Percentiles rank a stretch among this genome's conserved stretches.
Evolutionary conservation across 1,140 invertebrate genomes (phyloP).

Genomic region (Olivierus martensii): DNA sequence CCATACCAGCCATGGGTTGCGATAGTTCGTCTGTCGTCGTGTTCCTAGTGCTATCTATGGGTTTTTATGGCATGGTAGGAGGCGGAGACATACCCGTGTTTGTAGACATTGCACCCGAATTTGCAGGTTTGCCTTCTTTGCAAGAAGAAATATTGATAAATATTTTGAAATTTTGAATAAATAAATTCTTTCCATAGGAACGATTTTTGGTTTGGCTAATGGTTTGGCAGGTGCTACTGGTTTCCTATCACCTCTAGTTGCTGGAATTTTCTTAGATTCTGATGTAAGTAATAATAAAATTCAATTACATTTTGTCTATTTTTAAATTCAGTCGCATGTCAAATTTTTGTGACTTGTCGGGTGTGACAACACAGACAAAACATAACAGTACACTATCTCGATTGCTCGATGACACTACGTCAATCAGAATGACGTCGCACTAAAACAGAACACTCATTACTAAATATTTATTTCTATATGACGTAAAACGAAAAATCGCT

Average conservation of each 20-base stretch:
- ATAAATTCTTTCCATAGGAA: too few relatives aligned
- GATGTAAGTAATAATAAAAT: conserved; percentile 6
- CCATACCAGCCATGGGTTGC: conserved; percentile 19
- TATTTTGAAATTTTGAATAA: too few relatives aligned
- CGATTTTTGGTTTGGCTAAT: conserved; percentile 30
- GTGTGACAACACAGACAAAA: background rate
- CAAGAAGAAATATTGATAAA: too few relatives aligned
- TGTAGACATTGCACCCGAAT: conserved; percentile 63
- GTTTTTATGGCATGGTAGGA: conserved; percentile 16
- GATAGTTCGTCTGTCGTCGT: conserved; percentile 14
- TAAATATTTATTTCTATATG: too few relatives aligned
- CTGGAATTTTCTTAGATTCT: conserved; percentile 13
- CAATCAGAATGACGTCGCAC: too few relatives aligned
- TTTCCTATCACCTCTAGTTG: conserved; percentile 11
- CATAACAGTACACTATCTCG: background rate
- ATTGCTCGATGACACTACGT: too few relatives aligned
- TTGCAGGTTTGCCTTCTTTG: conserved; percentile 46
- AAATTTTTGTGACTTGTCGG: background rate
- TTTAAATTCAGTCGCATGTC: background rate
- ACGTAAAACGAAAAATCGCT: too few relatives aligned
- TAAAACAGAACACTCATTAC: too few relatives aligned
- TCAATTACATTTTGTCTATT: background rate
- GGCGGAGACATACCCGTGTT: conserved; percentile 21
- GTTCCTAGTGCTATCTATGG: conserved; percentile 19
- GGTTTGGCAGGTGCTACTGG: conserved; percentile 13